Base-by-base conservation (phyloP, 1,140 invertebrate species). In the Phthorimaea operculella region DNA sequence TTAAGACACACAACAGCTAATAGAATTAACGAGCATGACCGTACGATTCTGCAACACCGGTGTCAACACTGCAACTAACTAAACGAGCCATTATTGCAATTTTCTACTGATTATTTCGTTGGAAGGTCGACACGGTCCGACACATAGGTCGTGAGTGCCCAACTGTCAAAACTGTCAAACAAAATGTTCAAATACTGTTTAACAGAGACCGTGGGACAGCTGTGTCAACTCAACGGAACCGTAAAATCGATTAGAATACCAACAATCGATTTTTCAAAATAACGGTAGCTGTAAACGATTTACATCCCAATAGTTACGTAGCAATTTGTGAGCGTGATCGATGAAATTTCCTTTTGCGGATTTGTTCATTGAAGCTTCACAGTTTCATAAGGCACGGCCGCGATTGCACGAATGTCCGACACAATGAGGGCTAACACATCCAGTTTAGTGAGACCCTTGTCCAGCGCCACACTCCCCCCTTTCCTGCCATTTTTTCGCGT, bases 241-340 rank as follows among this genome's bases (percentile, higher is more conserved):
- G 74, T 72, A 55, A 54, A 78, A 84, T 76, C 74, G 79, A 79
- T 84, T 79, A 69, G 58, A 57, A 72, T 59, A 77, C 54, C 59
- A 57, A 72, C 60, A 79, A 80, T 80, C 73, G 77, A 81, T 76
- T 81, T 80, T 79, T 74, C 76, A 73, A 74, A 70, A 83, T 83
- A 83, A 83, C 80, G 77, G 80, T 75, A 75, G 67, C 62, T 59
- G 59, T 66, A 62, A 72, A 66, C 69, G 68, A 76, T 83, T 83
- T 80, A 79, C 75, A 79, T 83, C 72, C 76, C 63, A 71, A 82
- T 76, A 64, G 72, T 76, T 74, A 72, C 70, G 61, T 76, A 66
- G 76, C 75, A 72, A 81, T 80, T 74, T 79, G 70, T 72, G 66
- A 78, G 70, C 77, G 77, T 74, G 76, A 78, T 79, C 73, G 72